phyloP scores from a whole-genome alignment of 64 coral and sea anemone genomes.

The Porites australiensis region DNA sequence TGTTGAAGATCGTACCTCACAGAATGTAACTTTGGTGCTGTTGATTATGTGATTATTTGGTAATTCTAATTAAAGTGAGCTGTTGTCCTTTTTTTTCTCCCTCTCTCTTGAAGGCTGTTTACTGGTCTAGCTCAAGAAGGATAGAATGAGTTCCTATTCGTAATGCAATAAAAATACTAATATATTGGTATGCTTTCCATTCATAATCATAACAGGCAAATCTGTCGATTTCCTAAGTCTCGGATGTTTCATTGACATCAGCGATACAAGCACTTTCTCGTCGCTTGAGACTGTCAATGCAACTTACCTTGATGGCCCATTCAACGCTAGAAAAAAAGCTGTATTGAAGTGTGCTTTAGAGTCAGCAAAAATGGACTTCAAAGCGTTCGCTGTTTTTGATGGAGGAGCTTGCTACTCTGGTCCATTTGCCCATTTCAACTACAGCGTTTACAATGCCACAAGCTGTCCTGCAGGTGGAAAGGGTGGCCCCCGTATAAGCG shows the following conservation, averaged over 20 bases:
- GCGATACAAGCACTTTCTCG: background rate
- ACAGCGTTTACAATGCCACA: background rate
- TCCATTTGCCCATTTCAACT: background rate
- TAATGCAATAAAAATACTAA: background rate
- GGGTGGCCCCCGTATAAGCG: background rate
- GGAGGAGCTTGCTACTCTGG: constrained; percentile 1
- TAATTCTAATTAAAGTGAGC: no score
- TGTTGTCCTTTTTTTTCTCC: no score
- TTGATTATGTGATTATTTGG: no score
- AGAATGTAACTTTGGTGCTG: no score
- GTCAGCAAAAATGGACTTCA: background rate
- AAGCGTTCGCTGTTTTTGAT: background rate
- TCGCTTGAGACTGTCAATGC: constrained; percentile 13
- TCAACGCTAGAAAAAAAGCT: background rate
- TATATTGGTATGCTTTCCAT: background rate
- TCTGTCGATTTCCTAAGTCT: background rate
- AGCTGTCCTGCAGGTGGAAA: background rate
- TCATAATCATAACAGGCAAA: background rate
- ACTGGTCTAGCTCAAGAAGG: no score
- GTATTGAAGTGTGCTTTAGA: constrained; percentile 10
- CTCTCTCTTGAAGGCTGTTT: no score
- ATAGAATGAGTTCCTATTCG: no score
- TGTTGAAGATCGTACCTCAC: no score
- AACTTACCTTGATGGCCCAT: background rate
- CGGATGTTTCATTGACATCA: background rate